Evolutionary conservation across 2,797 vertebrate genomes (phyloP).

Genomic region (Australoheros facetus): DNA sequence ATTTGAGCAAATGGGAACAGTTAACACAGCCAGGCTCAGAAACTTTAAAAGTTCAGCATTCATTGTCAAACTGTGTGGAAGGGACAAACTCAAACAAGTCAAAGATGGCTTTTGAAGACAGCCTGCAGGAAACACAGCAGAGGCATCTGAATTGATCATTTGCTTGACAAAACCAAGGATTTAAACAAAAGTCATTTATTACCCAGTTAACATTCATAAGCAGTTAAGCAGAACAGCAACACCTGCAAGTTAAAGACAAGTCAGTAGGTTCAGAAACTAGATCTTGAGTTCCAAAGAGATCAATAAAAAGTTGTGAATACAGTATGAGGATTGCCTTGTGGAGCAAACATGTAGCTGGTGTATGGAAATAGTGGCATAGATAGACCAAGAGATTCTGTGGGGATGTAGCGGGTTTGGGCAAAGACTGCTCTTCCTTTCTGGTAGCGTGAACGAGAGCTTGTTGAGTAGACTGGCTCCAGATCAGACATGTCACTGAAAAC

Average conservation of each 20-base stretch:
- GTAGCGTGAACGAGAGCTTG: background rate
- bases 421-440: background rate
- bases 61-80: no score
- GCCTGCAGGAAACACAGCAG: background rate
- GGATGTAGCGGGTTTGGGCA: background rate
- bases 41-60: no score
- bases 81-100: no score
- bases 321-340: background rate
- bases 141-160: background rate
- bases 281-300: background rate
- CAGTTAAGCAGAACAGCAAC: background rate
- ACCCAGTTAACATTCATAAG: background rate
- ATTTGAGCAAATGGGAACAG: no score
- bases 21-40: no score
- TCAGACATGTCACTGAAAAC: slow-evolving; percentile 23
- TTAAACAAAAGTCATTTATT: background rate
- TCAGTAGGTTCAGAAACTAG: background rate
- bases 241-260: background rate
- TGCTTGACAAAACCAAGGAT: no score
- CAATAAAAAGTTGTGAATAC: background rate
- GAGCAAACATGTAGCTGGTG: background rate
- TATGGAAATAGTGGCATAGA: background rate
- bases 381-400: background rate
- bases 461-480: background rate
- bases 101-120: no score